A percentile compares a stretch with the other conserved stretches of the same genome.
These are phyloP conservation scores for Prunella fulvescens DNA, from an alignment of 2,113 vertebrate species.

Conservation along the genomic window DNA sequence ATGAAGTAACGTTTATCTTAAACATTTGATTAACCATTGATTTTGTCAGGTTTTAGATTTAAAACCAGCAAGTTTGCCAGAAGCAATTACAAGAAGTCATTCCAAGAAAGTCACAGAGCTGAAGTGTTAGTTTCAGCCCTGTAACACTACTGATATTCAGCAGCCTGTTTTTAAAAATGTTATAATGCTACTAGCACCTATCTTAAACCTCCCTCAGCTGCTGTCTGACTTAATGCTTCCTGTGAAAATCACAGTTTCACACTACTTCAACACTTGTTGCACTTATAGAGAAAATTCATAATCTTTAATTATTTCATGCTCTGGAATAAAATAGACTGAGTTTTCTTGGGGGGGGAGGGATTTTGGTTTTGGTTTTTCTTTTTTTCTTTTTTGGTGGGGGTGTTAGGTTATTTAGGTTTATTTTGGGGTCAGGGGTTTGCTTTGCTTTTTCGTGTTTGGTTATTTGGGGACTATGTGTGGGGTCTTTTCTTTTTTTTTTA, in stretches of 20 bases:
- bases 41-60: background rate
- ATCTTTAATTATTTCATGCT: background rate
- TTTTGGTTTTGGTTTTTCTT: background rate
- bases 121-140: background rate
- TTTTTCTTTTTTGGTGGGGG: rapidly evolving
- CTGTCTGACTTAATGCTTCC: background rate
- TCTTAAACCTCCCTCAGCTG: background rate
- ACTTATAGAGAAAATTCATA: background rate
- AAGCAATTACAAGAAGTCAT: background rate
- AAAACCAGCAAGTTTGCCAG: background rate
- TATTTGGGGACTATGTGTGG: background rate
- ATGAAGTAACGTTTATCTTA: background rate
- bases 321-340: background rate
- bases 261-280: background rate
- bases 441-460: background rate
- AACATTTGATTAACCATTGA: background rate
- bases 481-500: background rate
- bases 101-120: background rate
- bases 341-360: too few species aligned
- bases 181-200: background rate
- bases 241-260: background rate
- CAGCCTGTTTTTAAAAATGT: background rate
- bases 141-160: background rate
- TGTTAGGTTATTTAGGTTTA: background rate
- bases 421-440: background rate